Base-by-base conservation (phyloP, 1,140 invertebrate species). In the Latrodectus geometricus region DNA sequence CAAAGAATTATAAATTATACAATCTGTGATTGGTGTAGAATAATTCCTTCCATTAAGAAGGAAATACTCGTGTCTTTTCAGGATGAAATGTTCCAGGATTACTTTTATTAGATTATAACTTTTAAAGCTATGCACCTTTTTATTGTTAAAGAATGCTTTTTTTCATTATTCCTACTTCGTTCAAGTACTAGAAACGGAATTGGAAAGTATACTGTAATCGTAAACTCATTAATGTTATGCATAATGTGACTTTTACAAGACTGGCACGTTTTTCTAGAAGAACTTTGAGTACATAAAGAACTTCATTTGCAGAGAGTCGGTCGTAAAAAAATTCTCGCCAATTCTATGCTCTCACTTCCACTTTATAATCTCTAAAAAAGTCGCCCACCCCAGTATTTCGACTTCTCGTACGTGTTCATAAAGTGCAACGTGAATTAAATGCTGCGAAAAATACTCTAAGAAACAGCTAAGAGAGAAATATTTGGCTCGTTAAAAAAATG, bases 211-310 rank as follows among this genome's bases (percentile, higher is more conserved):
- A 35, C 35, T 35, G 35, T 66, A 48, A 50, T 78, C 76, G 14
- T 56, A 78, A 66, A 66, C 76, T 66, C 76, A 54, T 68, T 78
- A 78, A 61, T 66, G 12, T 56, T 15, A 17, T 66, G 56, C 61
- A 66, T 78, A 78, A 66, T 68, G 35, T 56, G 61, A 78, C 50
- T 78, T 78, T 78, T 68, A 78, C 76, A 68, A 78, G 56, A 48
- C 76, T 23, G 17, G 56, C 76, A 78, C 76, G 56, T 78, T 78
- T 78, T 78, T 23, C 74, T 3, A 2, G 35, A 52, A 15, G 23
- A 54, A 65, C 17, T 54, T 35, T 56, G 23, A 54, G 49, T 54
- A 66, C 76, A 78, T 68, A 76, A 76, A 76, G 52, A 52, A 12
- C 74, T 76, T 76, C 74, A 61, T 76, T 76, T 76, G 54, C 50